A percentile compares a stretch with the other conserved stretches of the same genome.
Evolutionary conservation across 2,113 vertebrate species (phyloP).

Genomic region (Caretta caretta): DNA sequence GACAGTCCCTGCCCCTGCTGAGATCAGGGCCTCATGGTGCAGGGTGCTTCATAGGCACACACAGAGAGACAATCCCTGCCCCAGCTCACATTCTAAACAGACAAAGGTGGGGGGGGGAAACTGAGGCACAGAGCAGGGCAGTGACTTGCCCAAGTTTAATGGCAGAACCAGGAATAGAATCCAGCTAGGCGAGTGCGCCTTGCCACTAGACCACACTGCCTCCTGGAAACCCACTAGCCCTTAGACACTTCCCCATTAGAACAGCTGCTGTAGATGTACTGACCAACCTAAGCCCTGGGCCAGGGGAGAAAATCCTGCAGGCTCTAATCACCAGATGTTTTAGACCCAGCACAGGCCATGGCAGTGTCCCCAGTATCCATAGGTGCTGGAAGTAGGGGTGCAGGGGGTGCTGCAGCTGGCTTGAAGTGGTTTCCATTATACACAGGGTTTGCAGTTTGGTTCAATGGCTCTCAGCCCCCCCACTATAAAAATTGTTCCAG

Average conservation of each 20-base stretch:
- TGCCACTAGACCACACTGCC: background rate
- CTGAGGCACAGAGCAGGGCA: background rate
- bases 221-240: background rate
- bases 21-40: too few relatives aligned
- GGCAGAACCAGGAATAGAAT: background rate
- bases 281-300: background rate
- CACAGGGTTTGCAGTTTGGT: too few relatives aligned
- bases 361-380: background rate
- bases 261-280: background rate
- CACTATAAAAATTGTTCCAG: too few relatives aligned
- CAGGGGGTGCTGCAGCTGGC: too few relatives aligned
- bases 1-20: background rate
- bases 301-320: background rate
- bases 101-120: background rate
- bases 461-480: too few relatives aligned
- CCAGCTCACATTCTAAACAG: too few relatives aligned
- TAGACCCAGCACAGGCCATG: background rate
- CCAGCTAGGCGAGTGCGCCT: background rate
- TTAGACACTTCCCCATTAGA: background rate
- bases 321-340: rapidly evolving
- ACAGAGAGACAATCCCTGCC: background rate
- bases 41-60: background rate
- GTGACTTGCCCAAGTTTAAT: background rate
- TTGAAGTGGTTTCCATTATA: too few relatives aligned
- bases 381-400: too few relatives aligned